Conservation (phyloP, 1,140 invertebrate genomes). For the Ditylenchus dipsaci region DNA sequence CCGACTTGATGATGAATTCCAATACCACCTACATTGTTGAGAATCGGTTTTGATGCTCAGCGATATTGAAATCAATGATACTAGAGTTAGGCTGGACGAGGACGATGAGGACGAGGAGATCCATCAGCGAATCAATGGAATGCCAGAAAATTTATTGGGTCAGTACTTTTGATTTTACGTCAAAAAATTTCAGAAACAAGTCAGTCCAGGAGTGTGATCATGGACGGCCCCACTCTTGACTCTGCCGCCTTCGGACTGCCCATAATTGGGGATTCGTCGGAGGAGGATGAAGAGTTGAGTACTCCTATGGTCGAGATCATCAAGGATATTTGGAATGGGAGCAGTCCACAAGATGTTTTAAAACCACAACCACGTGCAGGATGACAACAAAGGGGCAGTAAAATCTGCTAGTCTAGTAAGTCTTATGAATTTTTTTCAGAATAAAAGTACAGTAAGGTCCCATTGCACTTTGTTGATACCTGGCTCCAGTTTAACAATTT, state of each 20-base stretch:
- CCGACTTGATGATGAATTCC: slow-evolving; percentile 18
- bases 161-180: background rate
- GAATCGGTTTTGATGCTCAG: slow-evolving; percentile 20
- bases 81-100: slow-evolving; percentile 13
- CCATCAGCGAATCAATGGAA: background rate
- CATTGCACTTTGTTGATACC: too few relatives aligned
- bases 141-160: background rate
- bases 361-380: background rate
- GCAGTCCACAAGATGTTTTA: background rate
- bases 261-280: slow-evolving; percentile 5
- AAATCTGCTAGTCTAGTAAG: background rate
- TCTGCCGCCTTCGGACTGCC: slow-evolving; percentile 4
- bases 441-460: too few relatives aligned
- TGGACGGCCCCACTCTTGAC: slow-evolving; percentile 23
- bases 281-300: slow-evolving; percentile 4
- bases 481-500: too few relatives aligned
- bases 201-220: slow-evolving; percentile 4
- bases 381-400: background rate
- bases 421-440: too few relatives aligned
- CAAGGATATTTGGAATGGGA: background rate
- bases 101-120: slow-evolving; percentile 14
- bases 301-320: slow-evolving; percentile 15
- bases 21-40: slow-evolving; percentile 18
- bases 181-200: background rate
- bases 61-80: slow-evolving; percentile 19